A percentile compares a stretch with the other conserved stretches of the same genome.
Conservation (phyloP, 2,888 invertebrate species). For the Cerastis rubricosa region DNA sequence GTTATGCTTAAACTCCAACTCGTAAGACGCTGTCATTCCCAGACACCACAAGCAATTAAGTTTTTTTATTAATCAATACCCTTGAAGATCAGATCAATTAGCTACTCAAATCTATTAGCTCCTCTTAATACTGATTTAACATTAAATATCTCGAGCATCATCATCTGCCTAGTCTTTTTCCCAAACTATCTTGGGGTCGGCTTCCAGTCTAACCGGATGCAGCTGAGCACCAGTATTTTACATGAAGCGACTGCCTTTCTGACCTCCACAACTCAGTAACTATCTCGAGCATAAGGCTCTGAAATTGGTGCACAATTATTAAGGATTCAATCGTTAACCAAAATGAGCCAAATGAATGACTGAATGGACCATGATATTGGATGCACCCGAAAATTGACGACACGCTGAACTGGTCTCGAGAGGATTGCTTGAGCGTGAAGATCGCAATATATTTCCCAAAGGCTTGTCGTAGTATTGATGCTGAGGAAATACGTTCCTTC, state of each 20-base stretch:
- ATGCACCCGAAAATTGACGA: constrained; percentile 32
- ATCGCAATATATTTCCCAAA: constrained; percentile 23
- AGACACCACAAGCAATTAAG: not conserved
- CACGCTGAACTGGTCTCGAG: constrained; percentile 11
- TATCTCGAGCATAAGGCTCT: not conserved
- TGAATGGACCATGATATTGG: constrained; percentile 27
- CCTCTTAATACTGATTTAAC: not conserved
- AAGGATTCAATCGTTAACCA: not conserved
- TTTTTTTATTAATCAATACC: not conserved
- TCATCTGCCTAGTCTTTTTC: too few species aligned
- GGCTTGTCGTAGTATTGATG: not conserved
- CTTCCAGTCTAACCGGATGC: too few species aligned
- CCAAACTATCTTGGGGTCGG: too few species aligned
- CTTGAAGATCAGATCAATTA: too few species aligned
- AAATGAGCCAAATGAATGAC: too few species aligned
- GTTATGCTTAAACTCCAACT: not conserved
- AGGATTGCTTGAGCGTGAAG: not conserved
- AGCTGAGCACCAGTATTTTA: too few species aligned
- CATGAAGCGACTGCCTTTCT: too few species aligned
- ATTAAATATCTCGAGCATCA: too few species aligned
- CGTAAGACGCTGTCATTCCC: not conserved
- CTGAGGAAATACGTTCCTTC: not conserved
- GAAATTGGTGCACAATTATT: not conserved
- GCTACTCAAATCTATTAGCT: not conserved
- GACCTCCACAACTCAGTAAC: too few species aligned